Evolutionary conservation across 2,113 vertebrate genomes (phyloP), one percentile per base, ranked within the genome.

Genomic region (Jaculus jaculus): DNA sequence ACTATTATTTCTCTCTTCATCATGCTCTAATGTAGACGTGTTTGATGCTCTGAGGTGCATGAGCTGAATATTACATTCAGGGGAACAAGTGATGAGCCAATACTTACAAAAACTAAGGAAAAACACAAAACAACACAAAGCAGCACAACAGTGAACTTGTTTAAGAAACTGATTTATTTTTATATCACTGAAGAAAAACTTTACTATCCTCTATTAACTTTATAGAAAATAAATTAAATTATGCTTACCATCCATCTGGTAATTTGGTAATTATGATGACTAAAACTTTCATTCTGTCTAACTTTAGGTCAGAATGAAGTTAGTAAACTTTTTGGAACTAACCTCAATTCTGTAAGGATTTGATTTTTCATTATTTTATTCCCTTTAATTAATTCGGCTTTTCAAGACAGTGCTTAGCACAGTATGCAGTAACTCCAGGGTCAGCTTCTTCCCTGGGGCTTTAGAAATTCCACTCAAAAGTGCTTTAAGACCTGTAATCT

Each of bases 361-460:
- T 92, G 30, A 83, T 74, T 84, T 93, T 94, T 91, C 42, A 54
- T 94, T 92, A 88, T 92, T 92, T 72, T 80, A 79, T 90, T 75
- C 37, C 72, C 60, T 94, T 83, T 82, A 87, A 88, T 94, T 79
- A 92, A 96, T 80, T 89, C 54, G 63, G 6, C 81, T 51, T 95
- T 92, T 92, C 21, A 74, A 72, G 71, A 82, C 16, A 73, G 60
- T 34, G 80, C 86, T 79, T 47, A 79, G 30, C 69, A 72, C 30
- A 69, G 86, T 91, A 60, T 61, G 47, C 60, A 94, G 6, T 80
- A 60, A 90, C 63, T 80, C 74, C 17, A 54, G 84, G 86, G 37
- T 90, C 60, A 69, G 39, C 11, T 28, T 77, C 94, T 91, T 75
- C 86, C 84, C 20, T 23, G 3, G 87, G 26, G 54, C 16, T 92